Evolutionary conservation across 2,888 invertebrate genomes (phyloP), one percentile per base, ranked within the genome.

Genomic region (Eurytoma adleriae): DNA sequence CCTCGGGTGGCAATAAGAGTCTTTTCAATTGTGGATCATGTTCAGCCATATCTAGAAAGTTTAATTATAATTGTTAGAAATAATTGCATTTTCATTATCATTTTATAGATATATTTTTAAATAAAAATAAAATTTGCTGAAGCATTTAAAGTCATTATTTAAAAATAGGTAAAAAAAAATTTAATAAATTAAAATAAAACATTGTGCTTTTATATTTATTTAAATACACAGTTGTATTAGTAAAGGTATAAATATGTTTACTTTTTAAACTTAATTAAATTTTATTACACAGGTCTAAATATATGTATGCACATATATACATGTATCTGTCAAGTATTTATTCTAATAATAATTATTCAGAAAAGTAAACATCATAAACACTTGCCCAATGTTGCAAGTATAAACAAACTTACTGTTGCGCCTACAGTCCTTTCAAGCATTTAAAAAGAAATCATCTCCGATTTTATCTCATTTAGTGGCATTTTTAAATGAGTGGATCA

Each of bases 1-100:
- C 90, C 78, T 90, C 90, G 1, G 88, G 87, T 48, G 90, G 90
- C n/a, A 90, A 85, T 78, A 90, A 83, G 16, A 90, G 87, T 64
- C 88, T 86, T 81, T 88, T 90, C 56, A 90, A 83, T 81, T 90
- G 90, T 30, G 89, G 87, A 85, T 90, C 90, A 71, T 87, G 80
- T 27, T 90, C 90, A 54, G 88, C 88, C 90, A 90, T 90, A n/a
- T 82, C 87, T 86, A 76, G 54, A 79, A 61, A 13, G 27, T 12
- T 61, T 5, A 3, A 27, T 54, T 10, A 52, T 3, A 54, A 50
- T 30, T 20, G 16, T 61, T 56, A 56, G 20, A 66, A 18, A 74
- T 52, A 62, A 68, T 67, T 27, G 1, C 20, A 61, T 68, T 4
- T 50, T 12, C 52, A 10, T 24, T 0, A n/a, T n/a, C n/a, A n/a